Base-by-base conservation (phyloP, 2,888 invertebrate species). In the Acrocera orbiculus region DNA sequence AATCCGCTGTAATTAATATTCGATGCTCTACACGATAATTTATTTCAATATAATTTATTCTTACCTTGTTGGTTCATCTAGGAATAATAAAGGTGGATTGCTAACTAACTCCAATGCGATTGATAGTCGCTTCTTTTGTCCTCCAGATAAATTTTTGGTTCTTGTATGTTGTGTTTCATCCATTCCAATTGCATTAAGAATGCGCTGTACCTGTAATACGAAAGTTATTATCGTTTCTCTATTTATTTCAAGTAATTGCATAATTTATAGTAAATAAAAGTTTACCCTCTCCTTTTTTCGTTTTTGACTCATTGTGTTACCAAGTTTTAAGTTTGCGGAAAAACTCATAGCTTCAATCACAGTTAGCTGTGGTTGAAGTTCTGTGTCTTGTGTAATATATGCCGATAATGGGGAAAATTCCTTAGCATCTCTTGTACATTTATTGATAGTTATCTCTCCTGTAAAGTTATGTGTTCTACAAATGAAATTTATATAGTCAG, bases 1-100 rank as follows among this genome's bases (percentile, higher is more conserved):
- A 85, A 56, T 24, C 83, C 83, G 54, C 82, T 83, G 53, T 22
- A 65, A 4, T n/a, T n/a, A n/a, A n/a, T n/a, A n/a, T n/a, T n/a
- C n/a, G n/a, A n/a, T n/a, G n/a, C n/a, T n/a, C n/a, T n/a, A n/a
- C n/a, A n/a, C n/a, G n/a, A n/a, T n/a, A n/a, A n/a, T n/a, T n/a
- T n/a, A n/a, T n/a, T n/a, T n/a, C n/a, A n/a, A n/a, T n/a, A n/a
- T n/a, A n/a, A n/a, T n/a, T n/a, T n/a, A n/a, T n/a, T n/a, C n/a
- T 46, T 64, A 87, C 87, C 83, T 87, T 20, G 89, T 92, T 16
- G 92, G 92, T 62, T 93, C 92, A 55, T 93, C 92, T 44, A 93
- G 73, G 55, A 92, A 86, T 73, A 92, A 78, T 30, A 92, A 73
- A 2, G 86, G 80, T 3, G 92, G 92, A 58, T 93, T 87, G 55